phyloP scores from a whole-genome alignment of 1,140 invertebrate genomes.

The Pseudomyrmex pallidus region DNA sequence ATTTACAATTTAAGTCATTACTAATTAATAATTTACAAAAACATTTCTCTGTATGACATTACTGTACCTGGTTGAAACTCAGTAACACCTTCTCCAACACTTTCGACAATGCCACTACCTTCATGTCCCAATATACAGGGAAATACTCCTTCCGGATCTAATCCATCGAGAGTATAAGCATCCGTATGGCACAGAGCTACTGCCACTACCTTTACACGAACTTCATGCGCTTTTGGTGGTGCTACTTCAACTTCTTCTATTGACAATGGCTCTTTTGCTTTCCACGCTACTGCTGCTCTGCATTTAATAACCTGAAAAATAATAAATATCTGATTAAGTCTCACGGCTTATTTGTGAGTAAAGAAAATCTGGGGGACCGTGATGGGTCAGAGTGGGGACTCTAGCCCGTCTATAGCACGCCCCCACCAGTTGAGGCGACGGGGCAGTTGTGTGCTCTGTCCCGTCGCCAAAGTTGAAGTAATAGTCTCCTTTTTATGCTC shows the following conservation, averaged over 20 bases:
- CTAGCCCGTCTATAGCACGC: too few relatives aligned
- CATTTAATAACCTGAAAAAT: slow-evolving; percentile 91
- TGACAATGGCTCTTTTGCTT: slow-evolving; percentile 92
- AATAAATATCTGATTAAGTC: neutral
- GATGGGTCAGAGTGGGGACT: too few relatives aligned
- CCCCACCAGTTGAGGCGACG: too few relatives aligned
- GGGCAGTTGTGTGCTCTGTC: too few relatives aligned
- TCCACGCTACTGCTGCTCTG: slow-evolving; percentile 96
- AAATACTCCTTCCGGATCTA: slow-evolving; percentile 97
- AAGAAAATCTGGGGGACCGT: too few relatives aligned
- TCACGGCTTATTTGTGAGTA: too few relatives aligned
- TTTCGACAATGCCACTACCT: slow-evolving; percentile 98
- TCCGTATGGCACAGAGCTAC: slow-evolving; percentile 99
- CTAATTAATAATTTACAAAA: slow-evolving; percentile 26
- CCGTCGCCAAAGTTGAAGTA: too few relatives aligned
- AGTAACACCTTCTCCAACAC: slow-evolving; percentile 96
- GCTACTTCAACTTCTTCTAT: slow-evolving; percentile 97
- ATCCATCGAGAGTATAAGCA: slow-evolving; percentile 96
- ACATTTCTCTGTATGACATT: neutral
- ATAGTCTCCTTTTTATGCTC: too few relatives aligned
- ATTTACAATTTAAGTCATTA: slow-evolving; percentile 38
- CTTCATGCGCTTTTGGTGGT: slow-evolving; percentile 96
- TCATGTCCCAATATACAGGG: slow-evolving; percentile 97
- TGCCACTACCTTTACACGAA: slow-evolving; percentile 92
- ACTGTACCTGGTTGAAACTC: slow-evolving; percentile 91